A percentile compares a stretch with the other conserved stretches of the same genome.
Conservation (phyloP, 2,113 vertebrate genomes). For the Boulengeromyrus knoepffleri region DNA sequence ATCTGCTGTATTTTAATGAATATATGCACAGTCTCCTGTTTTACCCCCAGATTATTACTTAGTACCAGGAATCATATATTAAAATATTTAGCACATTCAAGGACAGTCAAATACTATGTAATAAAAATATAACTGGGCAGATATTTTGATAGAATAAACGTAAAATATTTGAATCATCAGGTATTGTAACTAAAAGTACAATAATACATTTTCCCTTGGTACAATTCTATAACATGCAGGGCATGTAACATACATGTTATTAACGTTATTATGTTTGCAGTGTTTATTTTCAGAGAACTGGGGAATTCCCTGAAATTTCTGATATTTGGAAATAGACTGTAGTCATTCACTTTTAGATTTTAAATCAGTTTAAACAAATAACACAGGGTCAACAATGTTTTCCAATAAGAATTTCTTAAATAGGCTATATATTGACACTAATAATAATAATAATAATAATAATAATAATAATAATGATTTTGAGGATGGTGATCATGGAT, state of each 20-base stretch:
- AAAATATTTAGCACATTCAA: not conserved
- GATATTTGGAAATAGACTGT: not conserved
- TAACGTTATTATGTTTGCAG: not conserved
- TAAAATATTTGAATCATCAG: not conserved
- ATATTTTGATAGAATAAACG: not conserved
- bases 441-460: not conserved
- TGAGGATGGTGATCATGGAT: not conserved
- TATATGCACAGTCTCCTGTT: not conserved
- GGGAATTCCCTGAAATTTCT: not conserved
- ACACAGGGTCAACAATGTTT: not conserved
- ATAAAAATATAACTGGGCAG: not conserved
- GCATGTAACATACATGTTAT: not conserved
- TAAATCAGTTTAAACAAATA: not conserved
- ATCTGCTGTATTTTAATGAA: not conserved
- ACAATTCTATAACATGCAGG: not conserved
- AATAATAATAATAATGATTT: not conserved
- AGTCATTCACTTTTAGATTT: not conserved
- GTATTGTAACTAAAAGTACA: not conserved
- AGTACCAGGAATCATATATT: not conserved
- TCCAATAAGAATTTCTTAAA: not conserved
- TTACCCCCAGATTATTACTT: not conserved
- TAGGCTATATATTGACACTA: not conserved
- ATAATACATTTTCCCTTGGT: not conserved
- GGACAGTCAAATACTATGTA: not conserved
- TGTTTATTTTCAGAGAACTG: not conserved